These are phyloP conservation scores for Scaptomyza flava DNA, from an alignment of 2,888 invertebrate genomes.

Conservation along the genomic window DNA sequence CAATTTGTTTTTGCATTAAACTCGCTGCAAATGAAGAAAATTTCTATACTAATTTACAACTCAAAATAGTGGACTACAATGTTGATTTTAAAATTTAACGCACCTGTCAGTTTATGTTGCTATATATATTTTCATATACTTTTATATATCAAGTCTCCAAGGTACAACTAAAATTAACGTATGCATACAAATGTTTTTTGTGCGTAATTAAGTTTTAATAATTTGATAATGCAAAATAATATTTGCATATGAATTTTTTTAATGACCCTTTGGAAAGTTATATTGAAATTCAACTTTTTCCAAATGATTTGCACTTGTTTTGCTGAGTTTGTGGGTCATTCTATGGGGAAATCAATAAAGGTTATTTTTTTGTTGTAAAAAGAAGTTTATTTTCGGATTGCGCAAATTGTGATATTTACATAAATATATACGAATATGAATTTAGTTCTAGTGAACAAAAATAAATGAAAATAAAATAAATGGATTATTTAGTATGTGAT, in stretches of 20 bases:
- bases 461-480: neutral
- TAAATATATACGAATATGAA: neutral
- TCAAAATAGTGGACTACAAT: too few relatives aligned
- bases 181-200: neutral
- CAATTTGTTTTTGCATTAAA: too few relatives aligned
- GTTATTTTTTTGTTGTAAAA: neutral
- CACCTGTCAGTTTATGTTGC: neutral
- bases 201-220: slow-evolving; percentile 1
- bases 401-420: neutral
- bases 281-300: neutral
- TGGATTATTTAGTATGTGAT: neutral
- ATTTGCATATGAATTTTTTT: slow-evolving; percentile 2
- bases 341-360: slow-evolving; percentile 8
- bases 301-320: slow-evolving; percentile 4
- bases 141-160: neutral
- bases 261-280: neutral
- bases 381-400: neutral
- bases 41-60: too few relatives aligned
- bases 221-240: neutral
- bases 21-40: too few relatives aligned
- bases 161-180: neutral
- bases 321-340: neutral
- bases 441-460: neutral
- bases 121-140: neutral
- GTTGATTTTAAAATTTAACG: too few relatives aligned